Evolutionary conservation across 2,888 invertebrate genomes (phyloP).

Genomic region (Mermis nigrescens): DNA sequence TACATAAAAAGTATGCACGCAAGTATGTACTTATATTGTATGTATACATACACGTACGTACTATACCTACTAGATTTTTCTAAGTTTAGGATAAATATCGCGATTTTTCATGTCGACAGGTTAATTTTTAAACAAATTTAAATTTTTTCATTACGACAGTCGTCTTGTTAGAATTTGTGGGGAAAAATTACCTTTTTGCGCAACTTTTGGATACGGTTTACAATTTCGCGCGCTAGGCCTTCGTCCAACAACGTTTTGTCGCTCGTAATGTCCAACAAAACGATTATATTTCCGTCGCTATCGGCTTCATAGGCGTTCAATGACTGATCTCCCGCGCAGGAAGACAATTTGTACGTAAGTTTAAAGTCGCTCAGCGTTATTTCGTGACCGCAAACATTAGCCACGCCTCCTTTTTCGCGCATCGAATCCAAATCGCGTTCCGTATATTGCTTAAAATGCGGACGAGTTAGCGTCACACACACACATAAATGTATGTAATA

Average conservation of each 20-base stretch:
- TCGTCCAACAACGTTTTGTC: conserved; percentile 78
- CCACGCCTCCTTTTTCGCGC: neutral
- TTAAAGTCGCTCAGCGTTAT: conserved; percentile 1
- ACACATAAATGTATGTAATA: too few relatives aligned
- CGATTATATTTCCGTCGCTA: conserved; percentile 65
- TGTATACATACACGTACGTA: too few relatives aligned
- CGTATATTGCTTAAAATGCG: conserved; percentile 47
- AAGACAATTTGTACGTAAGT: conserved; percentile 12
- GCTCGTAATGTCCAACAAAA: conserved; percentile 68
- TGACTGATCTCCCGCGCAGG: neutral
- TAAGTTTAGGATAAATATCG: too few relatives aligned
- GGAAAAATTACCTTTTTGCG: conserved; percentile 51
- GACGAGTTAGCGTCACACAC: too few relatives aligned
- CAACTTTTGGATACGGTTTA: conserved; percentile 83
- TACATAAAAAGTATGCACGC: too few relatives aligned
- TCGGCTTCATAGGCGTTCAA: conserved; percentile 86
- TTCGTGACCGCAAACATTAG: conserved; percentile 1
- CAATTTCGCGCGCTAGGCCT: conserved; percentile 79
- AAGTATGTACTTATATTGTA: too few relatives aligned
- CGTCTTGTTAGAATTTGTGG: neutral
- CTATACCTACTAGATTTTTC: too few relatives aligned
- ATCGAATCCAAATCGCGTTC: conserved; percentile 20
- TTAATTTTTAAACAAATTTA: too few relatives aligned
- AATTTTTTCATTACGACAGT: too few relatives aligned
- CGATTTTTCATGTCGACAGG: too few relatives aligned